Conservation (phyloP, 2,888 invertebrate genomes). For the Pherbina coryleti region DNA sequence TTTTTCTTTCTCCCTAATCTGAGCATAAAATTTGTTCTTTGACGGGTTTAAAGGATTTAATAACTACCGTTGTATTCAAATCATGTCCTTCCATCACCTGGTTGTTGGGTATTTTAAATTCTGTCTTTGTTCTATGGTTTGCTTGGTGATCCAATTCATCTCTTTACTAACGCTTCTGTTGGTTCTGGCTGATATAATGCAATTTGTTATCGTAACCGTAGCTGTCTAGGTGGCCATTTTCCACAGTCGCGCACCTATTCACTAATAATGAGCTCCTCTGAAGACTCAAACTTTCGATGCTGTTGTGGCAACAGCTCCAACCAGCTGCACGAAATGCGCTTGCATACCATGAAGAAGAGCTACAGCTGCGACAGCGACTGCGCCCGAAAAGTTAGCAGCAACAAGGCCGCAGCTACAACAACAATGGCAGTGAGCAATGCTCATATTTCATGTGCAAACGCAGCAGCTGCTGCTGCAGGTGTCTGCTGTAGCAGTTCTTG, state of each 20-base stretch:
- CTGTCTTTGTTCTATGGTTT: neutral
- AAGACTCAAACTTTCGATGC: slow-evolving; percentile 67
- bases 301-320: slow-evolving; percentile 47
- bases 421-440: slow-evolving; percentile 58
- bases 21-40: no score
- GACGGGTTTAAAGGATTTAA: no score
- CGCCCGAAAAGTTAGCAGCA: slow-evolving; percentile 49
- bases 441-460: slow-evolving; percentile 3
- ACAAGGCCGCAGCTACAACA: slow-evolving; percentile 44
- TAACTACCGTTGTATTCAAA: no score
- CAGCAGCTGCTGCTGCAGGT: slow-evolving; percentile 12
- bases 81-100: neutral
- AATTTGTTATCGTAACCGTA: slow-evolving; percentile 43
- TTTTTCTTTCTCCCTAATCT: no score
- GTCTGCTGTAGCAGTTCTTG: slow-evolving; percentile 52
- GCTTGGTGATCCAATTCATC: neutral
- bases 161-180: neutral
- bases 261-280: slow-evolving; percentile 70
- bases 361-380: slow-evolving; percentile 67
- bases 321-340: slow-evolving; percentile 40
- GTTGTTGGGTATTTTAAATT: neutral
- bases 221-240: slow-evolving; percentile 68
- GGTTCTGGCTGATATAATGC: neutral
- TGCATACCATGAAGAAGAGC: slow-evolving; percentile 64
- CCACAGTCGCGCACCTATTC: slow-evolving; percentile 70